Evolutionary conservation across 2,797 vertebrate genomes (phyloP).

Genomic region (Helarctos malayanus): DNA sequence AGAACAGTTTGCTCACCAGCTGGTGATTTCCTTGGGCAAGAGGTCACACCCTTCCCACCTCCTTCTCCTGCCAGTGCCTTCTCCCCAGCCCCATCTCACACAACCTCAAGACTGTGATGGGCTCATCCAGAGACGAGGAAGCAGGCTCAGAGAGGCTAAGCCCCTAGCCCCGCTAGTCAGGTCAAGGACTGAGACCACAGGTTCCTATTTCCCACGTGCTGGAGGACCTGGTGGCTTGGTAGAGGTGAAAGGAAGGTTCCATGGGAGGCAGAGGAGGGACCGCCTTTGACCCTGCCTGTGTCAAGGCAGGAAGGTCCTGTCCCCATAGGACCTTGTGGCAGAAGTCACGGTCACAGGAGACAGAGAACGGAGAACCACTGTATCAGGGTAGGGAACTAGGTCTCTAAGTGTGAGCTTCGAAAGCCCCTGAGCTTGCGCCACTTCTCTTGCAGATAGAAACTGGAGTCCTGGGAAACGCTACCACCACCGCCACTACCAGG

Average conservation of each 20-base stretch:
- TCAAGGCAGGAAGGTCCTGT: neutral
- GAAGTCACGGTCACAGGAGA: neutral
- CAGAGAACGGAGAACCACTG: neutral
- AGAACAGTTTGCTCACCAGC: slow-evolving; percentile 57
- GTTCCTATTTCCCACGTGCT: neutral
- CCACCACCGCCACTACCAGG: rapidly evolving
- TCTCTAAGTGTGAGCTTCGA: neutral
- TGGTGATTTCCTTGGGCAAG: neutral
- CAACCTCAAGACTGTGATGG: neutral
- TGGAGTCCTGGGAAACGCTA: rapidly evolving
- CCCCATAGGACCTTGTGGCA: neutral
- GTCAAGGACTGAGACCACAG: neutral
- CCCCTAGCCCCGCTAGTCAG: neutral
- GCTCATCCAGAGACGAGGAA: neutral
- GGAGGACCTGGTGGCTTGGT: neutral
- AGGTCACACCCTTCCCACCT: neutral
- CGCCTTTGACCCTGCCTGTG: neutral
- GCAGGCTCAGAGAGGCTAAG: neutral
- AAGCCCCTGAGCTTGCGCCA: neutral
- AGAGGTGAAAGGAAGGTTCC: neutral
- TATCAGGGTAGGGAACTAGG: no score
- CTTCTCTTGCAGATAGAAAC: slow-evolving; percentile 71
- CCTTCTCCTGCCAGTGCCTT: neutral
- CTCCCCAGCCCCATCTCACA: neutral
- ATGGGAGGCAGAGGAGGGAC: neutral